These are phyloP conservation scores for Ostrea denselamellosa DNA, from an alignment of 1,140 invertebrate genomes.

Conservation along the genomic window DNA sequence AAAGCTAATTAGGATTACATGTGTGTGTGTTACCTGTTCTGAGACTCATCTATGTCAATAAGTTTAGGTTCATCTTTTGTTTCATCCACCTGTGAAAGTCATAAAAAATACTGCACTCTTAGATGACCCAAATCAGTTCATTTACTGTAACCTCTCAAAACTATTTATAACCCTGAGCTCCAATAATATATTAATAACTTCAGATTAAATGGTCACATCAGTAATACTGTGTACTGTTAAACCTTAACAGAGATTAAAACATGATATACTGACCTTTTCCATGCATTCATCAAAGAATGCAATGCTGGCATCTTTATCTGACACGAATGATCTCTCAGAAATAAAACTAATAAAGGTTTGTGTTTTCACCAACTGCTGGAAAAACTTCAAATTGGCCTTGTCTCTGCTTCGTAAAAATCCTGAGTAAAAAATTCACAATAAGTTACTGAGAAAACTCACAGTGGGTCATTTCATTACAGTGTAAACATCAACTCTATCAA, in stretches of 20 bases:
- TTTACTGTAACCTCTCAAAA: no score
- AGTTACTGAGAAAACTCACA: constrained; percentile 64
- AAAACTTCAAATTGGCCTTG: constrained; percentile 94
- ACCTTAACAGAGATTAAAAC: no score
- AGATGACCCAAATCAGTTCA: no score
- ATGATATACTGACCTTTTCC: constrained; percentile 82
- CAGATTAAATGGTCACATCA: no score
- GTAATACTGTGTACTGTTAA: no score
- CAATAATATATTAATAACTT: no score
- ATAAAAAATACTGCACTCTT: not conserved
- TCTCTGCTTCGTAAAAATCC: constrained; percentile 84
- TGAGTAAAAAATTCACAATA: constrained; percentile 66
- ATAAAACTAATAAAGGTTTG: constrained; percentile 99
- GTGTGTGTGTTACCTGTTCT: constrained; percentile 79
- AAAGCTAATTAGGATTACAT: no score
- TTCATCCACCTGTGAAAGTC: constrained; percentile 80
- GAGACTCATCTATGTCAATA: constrained; percentile 87
- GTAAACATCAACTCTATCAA: no score
- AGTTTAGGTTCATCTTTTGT: constrained; percentile 81
- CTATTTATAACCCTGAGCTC: no score
- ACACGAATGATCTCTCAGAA: constrained; percentile 98
- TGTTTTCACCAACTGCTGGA: constrained; percentile 91
- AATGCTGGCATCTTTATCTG: constrained; percentile 93
- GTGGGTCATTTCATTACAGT: no score
- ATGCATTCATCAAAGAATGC: constrained; percentile 99